These are phyloP conservation scores for Notothenia rossii DNA, from an alignment of 2,113 vertebrate genomes.

Conservation along the genomic window DNA sequence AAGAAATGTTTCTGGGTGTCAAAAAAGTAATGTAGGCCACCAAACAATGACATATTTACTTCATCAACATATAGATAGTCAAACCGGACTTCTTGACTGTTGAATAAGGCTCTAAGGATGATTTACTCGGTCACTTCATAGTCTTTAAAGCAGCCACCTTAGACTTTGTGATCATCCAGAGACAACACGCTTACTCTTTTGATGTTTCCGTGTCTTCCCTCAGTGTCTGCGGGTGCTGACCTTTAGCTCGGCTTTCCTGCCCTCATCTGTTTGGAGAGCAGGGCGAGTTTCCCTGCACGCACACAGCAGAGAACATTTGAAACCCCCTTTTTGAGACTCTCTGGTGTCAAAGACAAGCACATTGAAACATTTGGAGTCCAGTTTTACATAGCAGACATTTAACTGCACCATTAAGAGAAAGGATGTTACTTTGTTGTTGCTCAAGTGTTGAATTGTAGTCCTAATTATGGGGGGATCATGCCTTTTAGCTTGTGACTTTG, in stretches of 20 bases:
- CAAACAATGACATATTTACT: background rate
- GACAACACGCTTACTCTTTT: slow-evolving; percentile 60
- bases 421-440: slow-evolving; percentile 22
- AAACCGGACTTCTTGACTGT: background rate
- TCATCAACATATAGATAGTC: background rate
- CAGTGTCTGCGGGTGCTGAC: slow-evolving; percentile 63
- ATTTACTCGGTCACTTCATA: background rate
- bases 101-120: background rate
- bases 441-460: slow-evolving; percentile 7
- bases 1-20: background rate
- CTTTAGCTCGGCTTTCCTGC: slow-evolving; percentile 62
- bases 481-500: background rate
- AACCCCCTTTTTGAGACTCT: slow-evolving; percentile 40
- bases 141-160: slow-evolving; percentile 17
- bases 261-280: slow-evolving; percentile 61
- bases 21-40: background rate
- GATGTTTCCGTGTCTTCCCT: slow-evolving; percentile 62
- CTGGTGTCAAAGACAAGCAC: slow-evolving; percentile 29
- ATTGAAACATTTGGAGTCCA: slow-evolving; percentile 66
- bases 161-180: slow-evolving; percentile 61
- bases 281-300: slow-evolving; percentile 20
- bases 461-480: slow-evolving; percentile 1
- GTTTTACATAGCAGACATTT: slow-evolving; percentile 45
- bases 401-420: slow-evolving; percentile 33
- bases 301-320: slow-evolving; percentile 64